These are phyloP conservation scores for Empidonax traillii DNA, from an alignment of 2,113 vertebrate genomes.

Conservation along the genomic window DNA sequence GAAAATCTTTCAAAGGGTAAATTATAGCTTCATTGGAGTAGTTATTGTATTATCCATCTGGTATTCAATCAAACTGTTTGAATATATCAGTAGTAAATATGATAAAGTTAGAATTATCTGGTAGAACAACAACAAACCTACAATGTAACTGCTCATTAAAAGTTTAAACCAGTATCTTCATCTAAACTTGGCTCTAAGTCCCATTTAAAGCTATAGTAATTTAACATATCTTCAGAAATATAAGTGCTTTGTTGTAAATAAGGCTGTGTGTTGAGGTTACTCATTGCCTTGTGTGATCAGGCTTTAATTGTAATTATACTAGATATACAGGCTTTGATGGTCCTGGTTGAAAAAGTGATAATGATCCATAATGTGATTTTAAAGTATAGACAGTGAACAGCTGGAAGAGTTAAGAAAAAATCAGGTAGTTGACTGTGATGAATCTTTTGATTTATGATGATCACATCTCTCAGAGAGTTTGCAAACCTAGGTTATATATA, in stretches of 20 bases:
- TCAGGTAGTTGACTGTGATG: constrained; percentile 13
- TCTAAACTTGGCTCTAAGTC: neutral
- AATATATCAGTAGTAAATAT: neutral
- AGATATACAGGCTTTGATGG: neutral
- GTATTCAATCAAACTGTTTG: neutral
- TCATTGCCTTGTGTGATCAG: neutral
- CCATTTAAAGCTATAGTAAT: neutral
- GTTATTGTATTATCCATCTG: neutral
- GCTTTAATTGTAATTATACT: neutral
- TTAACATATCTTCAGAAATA: neutral
- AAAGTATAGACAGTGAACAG: constrained; percentile 30
- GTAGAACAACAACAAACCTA: neutral
- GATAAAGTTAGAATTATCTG: neutral
- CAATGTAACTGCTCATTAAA: neutral
- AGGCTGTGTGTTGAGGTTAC: neutral
- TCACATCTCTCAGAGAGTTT: constrained; percentile 24
- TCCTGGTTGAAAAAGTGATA: neutral
- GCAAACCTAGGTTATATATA: neutral
- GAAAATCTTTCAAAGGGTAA: neutral
- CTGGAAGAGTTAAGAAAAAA: constrained; percentile 33
- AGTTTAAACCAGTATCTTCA: neutral
- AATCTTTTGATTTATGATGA: constrained; percentile 55
- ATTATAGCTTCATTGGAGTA: neutral
- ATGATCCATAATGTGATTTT: constrained; percentile 25
- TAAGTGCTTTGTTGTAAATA: neutral